A percentile compares a stretch with the other conserved stretches of the same genome.
These are phyloP conservation scores for Drosophila dives DNA, from an alignment of 2,888 invertebrate genomes.

Conservation along the genomic window DNA sequence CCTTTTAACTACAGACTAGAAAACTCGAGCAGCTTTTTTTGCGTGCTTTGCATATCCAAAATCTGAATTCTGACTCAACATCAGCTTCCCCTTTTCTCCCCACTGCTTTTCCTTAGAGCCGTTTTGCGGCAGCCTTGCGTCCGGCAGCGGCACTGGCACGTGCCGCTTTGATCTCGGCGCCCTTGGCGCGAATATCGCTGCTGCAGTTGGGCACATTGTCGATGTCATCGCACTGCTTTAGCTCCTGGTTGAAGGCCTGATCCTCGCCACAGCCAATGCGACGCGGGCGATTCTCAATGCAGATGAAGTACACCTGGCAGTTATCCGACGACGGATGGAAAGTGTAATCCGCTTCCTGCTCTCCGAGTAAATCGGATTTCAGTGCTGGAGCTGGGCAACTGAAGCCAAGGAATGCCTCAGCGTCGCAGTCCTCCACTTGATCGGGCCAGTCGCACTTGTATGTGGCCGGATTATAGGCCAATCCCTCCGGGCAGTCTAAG, in stretches of 20 bases:
- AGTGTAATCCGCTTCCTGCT: conserved; percentile 85
- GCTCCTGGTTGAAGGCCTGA: conserved; percentile 91
- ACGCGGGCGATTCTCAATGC: conserved; percentile 90
- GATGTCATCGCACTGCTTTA: conserved; percentile 90
- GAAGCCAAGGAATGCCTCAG: conserved; percentile 92
- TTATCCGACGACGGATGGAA: conserved; percentile 87
- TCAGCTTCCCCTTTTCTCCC: conserved; percentile 4
- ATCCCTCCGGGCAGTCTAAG: conserved; percentile 92
- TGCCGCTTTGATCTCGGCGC: conserved; percentile 79
- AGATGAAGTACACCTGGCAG: conserved; percentile 92
- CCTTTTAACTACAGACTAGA: conserved; percentile 78
- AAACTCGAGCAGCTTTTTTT: conserved; percentile 67
- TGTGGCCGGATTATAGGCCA: conserved; percentile 90
- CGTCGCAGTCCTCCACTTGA: conserved; percentile 91
- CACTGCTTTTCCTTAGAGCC: background rate
- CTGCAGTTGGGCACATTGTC: conserved; percentile 92
- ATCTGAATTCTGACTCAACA: conserved; percentile 12
- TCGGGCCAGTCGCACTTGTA: conserved; percentile 96
- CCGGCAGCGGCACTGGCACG: conserved; percentile 65
- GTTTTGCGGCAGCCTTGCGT: conserved; percentile 11
- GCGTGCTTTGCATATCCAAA: conserved; percentile 42
- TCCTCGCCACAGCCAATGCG: conserved; percentile 91
- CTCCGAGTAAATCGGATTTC: conserved; percentile 83
- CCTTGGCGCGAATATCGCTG: conserved; percentile 68
- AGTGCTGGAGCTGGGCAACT: conserved; percentile 88